A percentile compares a stretch with the other conserved stretches of the same genome.
Evolutionary conservation across 2,113 vertebrate genomes (phyloP).

Genomic region (Corynorhinus townsendii): DNA sequence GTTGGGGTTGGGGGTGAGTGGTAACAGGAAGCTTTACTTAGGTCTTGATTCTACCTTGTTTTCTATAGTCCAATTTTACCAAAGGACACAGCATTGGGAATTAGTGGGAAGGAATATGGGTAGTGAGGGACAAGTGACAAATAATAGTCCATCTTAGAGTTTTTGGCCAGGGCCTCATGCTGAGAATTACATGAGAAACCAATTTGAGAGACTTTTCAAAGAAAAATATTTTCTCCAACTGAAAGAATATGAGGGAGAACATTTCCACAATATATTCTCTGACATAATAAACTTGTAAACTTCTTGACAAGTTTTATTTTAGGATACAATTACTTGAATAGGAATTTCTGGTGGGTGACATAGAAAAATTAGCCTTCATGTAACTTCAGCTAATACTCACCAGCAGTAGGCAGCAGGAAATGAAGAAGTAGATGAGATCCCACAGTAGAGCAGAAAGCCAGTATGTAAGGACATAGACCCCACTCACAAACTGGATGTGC

Average conservation of each 20-base stretch:
- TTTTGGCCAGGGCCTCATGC: neutral
- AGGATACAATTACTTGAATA: neutral
- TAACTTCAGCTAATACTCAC: slow-evolving; percentile 80
- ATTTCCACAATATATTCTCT: neutral
- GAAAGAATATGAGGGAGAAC: neutral
- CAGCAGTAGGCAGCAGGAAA: slow-evolving; percentile 92
- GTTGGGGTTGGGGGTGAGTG: neutral
- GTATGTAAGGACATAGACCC: slow-evolving; percentile 90
- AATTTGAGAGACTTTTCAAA: neutral
- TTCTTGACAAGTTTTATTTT: neutral
- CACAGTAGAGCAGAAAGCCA: slow-evolving; percentile 96
- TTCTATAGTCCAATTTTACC: neutral
- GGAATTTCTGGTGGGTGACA: neutral
- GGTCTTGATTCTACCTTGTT: neutral
- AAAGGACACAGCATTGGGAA: neutral
- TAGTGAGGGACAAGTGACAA: neutral
- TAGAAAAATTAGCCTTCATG: neutral
- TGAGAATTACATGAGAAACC: neutral
- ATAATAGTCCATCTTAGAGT: neutral
- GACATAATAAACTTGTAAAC: neutral
- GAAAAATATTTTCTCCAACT: neutral
- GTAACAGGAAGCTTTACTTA: neutral
- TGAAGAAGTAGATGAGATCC: slow-evolving; percentile 93
- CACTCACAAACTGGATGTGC: slow-evolving; percentile 94
- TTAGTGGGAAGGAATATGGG: neutral